Evolutionary conservation across 1,140 invertebrate species (phyloP).

Genomic region (Aphaenogaster ashmeadi): DNA sequence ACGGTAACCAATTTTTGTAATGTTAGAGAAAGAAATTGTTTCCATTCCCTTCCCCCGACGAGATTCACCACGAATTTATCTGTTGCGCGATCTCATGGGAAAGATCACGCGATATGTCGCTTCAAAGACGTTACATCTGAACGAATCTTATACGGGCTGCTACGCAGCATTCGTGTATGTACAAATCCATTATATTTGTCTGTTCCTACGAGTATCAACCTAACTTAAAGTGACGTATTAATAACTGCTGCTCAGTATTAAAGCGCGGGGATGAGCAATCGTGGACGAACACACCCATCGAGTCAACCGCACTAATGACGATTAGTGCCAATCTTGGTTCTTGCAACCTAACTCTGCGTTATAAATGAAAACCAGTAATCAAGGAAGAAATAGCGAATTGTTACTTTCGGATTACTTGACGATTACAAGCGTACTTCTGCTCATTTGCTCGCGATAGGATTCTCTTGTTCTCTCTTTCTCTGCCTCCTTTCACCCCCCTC

Average conservation of each 20-base stretch:
- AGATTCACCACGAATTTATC: not conserved
- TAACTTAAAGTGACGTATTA: not conserved
- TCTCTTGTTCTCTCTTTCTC: constrained; percentile 24
- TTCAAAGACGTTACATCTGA: not conserved
- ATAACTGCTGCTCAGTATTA: constrained; percentile 25
- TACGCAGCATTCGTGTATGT: not conserved
- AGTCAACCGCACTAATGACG: not conserved
- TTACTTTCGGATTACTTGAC: not conserved
- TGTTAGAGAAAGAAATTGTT: constrained; percentile 35
- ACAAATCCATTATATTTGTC: constrained; percentile 7
- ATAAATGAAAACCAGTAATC: constrained; percentile 15
- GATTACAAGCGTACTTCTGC: not conserved
- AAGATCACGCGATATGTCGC: not conserved
- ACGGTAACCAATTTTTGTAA: constrained; percentile 43
- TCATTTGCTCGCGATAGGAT: constrained; percentile 3
- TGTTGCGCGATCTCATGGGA: not conserved
- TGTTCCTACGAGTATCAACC: not conserved
- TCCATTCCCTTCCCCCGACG: not conserved
- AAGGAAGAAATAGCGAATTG: not conserved
- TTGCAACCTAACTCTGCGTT: not conserved
- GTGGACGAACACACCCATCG: not conserved
- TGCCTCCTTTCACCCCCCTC: too few species aligned
- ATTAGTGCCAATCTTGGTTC: constrained; percentile 12
- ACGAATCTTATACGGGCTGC: not conserved
- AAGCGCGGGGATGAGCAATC: not conserved